A percentile compares a stretch with the other conserved stretches of the same genome.
Conservation (phyloP, 2,888 invertebrate species). For the Xanthorhoe designata region DNA sequence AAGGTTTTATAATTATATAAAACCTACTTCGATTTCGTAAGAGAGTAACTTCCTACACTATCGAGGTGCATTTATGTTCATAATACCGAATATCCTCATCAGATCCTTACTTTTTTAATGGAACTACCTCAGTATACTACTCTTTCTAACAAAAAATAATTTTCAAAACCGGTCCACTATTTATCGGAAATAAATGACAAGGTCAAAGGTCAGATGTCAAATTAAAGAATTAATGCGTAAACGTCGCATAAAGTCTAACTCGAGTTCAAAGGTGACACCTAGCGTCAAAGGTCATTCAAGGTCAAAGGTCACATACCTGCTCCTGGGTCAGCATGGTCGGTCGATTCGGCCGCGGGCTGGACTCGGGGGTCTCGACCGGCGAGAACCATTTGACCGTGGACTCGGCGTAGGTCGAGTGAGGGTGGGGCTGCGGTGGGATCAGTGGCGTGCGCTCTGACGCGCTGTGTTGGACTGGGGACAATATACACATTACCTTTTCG, state of each 20-base stretch:
- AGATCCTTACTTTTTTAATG: no score
- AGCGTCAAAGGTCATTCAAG: slow-evolving; percentile 3
- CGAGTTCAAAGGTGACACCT: slow-evolving; percentile 1
- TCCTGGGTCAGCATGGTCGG: slow-evolving; percentile 72
- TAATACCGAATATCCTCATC: no score
- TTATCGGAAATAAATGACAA: no score
- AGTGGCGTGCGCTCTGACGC: slow-evolving; percentile 66
- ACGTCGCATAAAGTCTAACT: no score
- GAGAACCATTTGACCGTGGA: slow-evolving; percentile 91
- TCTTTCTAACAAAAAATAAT: no score
- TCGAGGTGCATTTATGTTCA: no score
- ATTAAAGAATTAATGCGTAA: no score
- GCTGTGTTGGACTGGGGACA: slow-evolving; percentile 49
- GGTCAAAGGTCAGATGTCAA: not conserved
- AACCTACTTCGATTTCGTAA: no score
- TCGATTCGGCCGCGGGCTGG: slow-evolving; percentile 63
- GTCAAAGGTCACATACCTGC: slow-evolving; percentile 57
- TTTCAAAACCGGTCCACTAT: no score
- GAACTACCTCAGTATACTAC: no score
- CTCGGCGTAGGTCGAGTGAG: slow-evolving; percentile 79
- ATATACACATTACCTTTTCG: not conserved
- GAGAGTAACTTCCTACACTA: no score
- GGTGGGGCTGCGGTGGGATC: slow-evolving; percentile 47
- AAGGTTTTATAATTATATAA: no score
- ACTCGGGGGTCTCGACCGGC: slow-evolving; percentile 88